A percentile compares a stretch with the other conserved stretches of the same genome.
These are phyloP conservation scores for Mus spicilegus DNA, from an alignment of 2,113 vertebrate species.

Conservation along the genomic window DNA sequence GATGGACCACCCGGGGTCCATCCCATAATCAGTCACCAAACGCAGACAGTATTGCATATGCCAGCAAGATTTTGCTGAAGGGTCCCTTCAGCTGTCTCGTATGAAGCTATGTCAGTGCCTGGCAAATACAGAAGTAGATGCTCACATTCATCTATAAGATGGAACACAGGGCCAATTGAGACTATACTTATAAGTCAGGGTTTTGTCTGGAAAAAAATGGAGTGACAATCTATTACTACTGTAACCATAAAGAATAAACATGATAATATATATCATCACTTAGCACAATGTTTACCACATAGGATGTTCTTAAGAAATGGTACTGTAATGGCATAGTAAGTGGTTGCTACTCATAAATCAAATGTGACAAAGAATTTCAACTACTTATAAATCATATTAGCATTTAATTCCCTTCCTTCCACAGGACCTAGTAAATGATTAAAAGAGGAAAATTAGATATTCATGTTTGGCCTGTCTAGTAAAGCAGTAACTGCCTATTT, in stretches of 20 bases:
- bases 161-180: not conserved
- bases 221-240: not conserved
- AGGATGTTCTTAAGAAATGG: constrained; percentile 28
- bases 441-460: not conserved
- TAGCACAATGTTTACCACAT: constrained; percentile 34
- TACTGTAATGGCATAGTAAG: constrained; percentile 25
- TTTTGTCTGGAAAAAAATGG: constrained; percentile 19
- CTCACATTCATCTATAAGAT: too few relatives aligned
- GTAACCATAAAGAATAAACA: constrained; percentile 39
- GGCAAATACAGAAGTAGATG: too few relatives aligned
- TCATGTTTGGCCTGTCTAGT: not conserved
- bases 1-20: too few relatives aligned
- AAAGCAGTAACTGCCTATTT: constrained; percentile 44
- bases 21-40: too few relatives aligned
- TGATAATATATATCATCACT: constrained; percentile 4
- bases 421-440: constrained; percentile 20
- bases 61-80: too few relatives aligned
- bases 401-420: constrained; percentile 3
- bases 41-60: too few relatives aligned
- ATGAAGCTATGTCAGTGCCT: too few relatives aligned
- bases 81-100: too few relatives aligned
- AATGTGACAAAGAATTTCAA: constrained; percentile 31
- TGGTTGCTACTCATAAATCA: constrained; percentile 42
- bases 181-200: not conserved
- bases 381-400: not conserved